Evolutionary conservation across 2,888 invertebrate species (phyloP), one percentile per base, ranked within the genome.

Genomic region (Diplazon laetatorius): DNA sequence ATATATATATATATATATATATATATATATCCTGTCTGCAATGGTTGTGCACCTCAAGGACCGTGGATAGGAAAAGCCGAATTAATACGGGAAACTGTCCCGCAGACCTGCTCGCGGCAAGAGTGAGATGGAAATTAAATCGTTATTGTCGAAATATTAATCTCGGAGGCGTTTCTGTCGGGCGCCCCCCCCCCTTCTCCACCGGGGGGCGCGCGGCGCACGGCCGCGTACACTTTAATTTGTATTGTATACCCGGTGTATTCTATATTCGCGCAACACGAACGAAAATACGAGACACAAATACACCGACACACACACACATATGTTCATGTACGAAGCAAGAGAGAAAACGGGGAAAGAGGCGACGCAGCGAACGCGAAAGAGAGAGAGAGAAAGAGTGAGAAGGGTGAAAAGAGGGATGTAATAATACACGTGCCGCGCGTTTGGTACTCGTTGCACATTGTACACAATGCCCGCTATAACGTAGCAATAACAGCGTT

Each of bases 401-500:
- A 20, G 55, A 10, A 39, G 50, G 30, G 22, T 44, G 25, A 48
- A 20, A 71, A 55, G 68, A 70, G 35, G 70, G 74, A 76, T 73
- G 77, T 76, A 77, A 80, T 72, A 74, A 76, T 78, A 81, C 71
- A 73, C 75, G 72, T 68, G 68, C 22, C 55, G 39, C 55, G 39
- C 55, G 52, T 25, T 30, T 2, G 30, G 75, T 55, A 44, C 39
- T 65, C 57, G 74, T 18, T 62, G 68, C 83, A 86, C 86, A 89
- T 89, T 89, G 89, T 89, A 87, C 52, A 57, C 52, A 57, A 65
- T 68, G 78, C 87, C 85, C 86, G 88, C 85, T 85, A 87, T 87
- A 89, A 88, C 88, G 86, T 87, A 85, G 88, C 88, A 89, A 89
- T 89, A 89, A 90, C 89, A 89, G 89, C 83, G 89, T 90, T 89